A percentile compares a stretch with the other conserved stretches of the same genome.
phyloP scores from a whole-genome alignment of 2,888 invertebrate genomes.

The Melanophora roralis region DNA sequence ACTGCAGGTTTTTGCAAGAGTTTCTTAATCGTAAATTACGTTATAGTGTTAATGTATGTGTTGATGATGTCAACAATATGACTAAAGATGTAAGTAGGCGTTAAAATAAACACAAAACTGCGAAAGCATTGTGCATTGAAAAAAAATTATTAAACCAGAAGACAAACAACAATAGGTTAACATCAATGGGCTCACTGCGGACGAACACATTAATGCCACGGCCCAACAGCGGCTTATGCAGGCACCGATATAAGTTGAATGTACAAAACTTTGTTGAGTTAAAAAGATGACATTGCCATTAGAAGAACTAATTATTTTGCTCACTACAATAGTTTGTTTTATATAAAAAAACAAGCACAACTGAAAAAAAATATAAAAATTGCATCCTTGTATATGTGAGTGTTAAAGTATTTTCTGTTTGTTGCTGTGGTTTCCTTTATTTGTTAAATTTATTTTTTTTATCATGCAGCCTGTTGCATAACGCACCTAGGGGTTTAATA shows the following conservation, averaged over 20 bases:
- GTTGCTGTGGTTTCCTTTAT: not conserved
- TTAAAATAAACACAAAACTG: slow-evolving; percentile 16
- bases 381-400: no score
- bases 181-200: not conserved
- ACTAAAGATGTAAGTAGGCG: slow-evolving; percentile 41
- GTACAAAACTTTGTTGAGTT: not conserved
- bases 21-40: not conserved
- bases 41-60: not conserved
- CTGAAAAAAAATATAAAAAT: no score
- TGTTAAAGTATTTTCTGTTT: not conserved
- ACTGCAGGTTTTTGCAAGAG: not conserved
- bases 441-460: not conserved
- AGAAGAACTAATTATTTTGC: not conserved
- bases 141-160: not conserved
- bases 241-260: not conserved
- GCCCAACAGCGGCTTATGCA: not conserved
- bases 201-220: slow-evolving; percentile 2
- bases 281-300: not conserved
- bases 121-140: not conserved
- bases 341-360: no score
- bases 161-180: not conserved
- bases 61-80: slow-evolving; percentile 24
- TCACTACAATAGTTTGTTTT: no score
- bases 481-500: slow-evolving; percentile 4
- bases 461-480: slow-evolving; percentile 55